phyloP scores from a whole-genome alignment of 2,888 invertebrate species.

The Ormyrus labotus region DNA sequence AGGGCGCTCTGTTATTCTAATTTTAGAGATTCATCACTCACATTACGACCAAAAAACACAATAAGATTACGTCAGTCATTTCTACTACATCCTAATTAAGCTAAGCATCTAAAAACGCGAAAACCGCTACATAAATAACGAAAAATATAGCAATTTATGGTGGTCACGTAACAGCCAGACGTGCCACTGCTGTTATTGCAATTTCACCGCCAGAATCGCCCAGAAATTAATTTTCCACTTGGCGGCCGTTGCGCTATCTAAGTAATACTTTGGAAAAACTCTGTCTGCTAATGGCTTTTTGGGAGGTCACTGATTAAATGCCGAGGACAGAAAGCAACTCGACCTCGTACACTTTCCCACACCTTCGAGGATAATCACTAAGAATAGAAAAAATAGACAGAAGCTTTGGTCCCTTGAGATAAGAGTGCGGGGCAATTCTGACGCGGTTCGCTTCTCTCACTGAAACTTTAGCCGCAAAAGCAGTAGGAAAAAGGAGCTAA shows the following conservation, averaged over 20 bases:
- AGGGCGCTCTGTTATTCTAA: no score
- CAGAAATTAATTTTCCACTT: slow-evolving; percentile 30
- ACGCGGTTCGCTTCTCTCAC: neutral
- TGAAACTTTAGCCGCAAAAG: slow-evolving; percentile 24
- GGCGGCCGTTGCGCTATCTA: neutral
- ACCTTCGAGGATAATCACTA: neutral
- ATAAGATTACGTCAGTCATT: no score
- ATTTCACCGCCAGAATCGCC: slow-evolving; percentile 13
- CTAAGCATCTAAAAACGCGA: no score
- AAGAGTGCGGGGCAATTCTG: slow-evolving; percentile 8
- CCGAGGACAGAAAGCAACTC: neutral
- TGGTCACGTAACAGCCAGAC: no score
- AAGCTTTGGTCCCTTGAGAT: neutral
- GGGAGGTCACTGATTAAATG: slow-evolving; percentile 29
- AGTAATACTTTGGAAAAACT: neutral
- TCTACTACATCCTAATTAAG: no score
- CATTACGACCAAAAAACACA: no score
- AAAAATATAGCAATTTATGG: no score
- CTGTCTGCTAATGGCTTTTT: slow-evolving; percentile 11
- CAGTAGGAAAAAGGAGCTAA: neutral
- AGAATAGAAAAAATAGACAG: slow-evolving; percentile 5
- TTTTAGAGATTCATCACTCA: no score
- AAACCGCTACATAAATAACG: no score
- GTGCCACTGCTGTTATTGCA: neutral
- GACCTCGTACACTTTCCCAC: neutral